Percentiles rank a stretch among this genome's conserved stretches.
Evolutionary conservation across 2,888 invertebrate genomes (phyloP).

Genomic region (Leucania comma): DNA sequence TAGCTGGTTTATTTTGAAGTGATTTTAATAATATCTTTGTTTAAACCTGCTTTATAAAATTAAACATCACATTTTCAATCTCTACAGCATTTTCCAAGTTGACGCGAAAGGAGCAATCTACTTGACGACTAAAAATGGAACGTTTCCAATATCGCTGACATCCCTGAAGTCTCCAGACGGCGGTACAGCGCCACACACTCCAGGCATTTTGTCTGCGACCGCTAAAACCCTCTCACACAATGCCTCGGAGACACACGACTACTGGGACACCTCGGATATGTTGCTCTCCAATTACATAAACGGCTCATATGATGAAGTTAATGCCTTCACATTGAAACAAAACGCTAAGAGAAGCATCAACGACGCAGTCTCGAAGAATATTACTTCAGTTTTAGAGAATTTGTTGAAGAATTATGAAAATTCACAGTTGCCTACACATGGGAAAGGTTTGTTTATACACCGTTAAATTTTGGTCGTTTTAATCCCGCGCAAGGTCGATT

Average conservation of each 20-base stretch:
- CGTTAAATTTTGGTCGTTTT: no score
- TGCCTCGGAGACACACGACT: conserved; percentile 69
- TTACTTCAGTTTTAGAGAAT: conserved; percentile 96
- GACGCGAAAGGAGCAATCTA: conserved; percentile 88
- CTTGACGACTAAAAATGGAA: conserved; percentile 89
- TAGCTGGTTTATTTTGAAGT: neutral
- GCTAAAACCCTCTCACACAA: conserved; percentile 80
- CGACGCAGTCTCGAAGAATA: conserved; percentile 95
- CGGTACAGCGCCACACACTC: conserved; percentile 77
- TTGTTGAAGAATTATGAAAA: conserved; percentile 97
- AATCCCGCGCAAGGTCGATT: no score
- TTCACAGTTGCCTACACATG: conserved; percentile 97
- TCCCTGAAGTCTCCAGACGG: conserved; percentile 80
- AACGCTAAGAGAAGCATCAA: conserved; percentile 90
- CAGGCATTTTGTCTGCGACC: conserved; percentile 81
- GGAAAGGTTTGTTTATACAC: conserved; percentile 93
- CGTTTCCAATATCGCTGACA: conserved; percentile 88
- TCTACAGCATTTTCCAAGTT: conserved; percentile 76
- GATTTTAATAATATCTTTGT: neutral
- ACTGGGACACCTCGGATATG: conserved; percentile 80
- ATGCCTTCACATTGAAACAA: conserved; percentile 76
- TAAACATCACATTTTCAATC: conserved; percentile 54
- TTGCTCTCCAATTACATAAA: conserved; percentile 82
- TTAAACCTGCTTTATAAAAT: conserved; percentile 8
- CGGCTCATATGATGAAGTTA: conserved; percentile 77